Evolutionary conservation across 1,140 invertebrate genomes (phyloP), one percentile per base, ranked within the genome.

Genomic region (Cotesia glomerata): DNA sequence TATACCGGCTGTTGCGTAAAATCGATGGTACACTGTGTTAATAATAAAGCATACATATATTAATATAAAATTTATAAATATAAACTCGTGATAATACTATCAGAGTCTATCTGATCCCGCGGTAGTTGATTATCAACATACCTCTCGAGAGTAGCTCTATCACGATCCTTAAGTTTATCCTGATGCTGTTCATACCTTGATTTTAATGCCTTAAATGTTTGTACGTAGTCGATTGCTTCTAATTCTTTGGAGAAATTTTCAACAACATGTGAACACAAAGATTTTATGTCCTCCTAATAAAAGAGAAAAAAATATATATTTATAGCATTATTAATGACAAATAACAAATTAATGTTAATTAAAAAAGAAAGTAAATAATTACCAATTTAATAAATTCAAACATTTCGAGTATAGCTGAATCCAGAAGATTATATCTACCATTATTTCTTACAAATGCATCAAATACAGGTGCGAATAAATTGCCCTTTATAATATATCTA

Each of bases 371-470:
- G 8, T 72, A 72, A 51, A 64, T 32, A 64, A 13, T 88, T 84
- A 92, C 91, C 85, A 94, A 85, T 90, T 95, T 97, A 71, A 99
- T 98, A 88, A 98, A 99, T 88, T 99, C 98, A 90, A 99, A 99
- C 88, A 99, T 92, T 90, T 99, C 98, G 82, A 99, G 91, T 83
- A 99, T 97, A 71, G 98, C 98, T 13, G 98, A 99, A 87, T 99
- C 98, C 69, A 99, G 88, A 66, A 99, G 91, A 89, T 99, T 99
- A 86, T 99, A 99, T 82, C 96, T 92, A 75, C 96, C 95, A 85
- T 98, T 98, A 88, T 99, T 99, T 78, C 93, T 91, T 81, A 96
- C 92, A 84, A 99, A 98, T 72, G 97, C 95, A 85, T 99, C 96
- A 75, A 99, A 94, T 72, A 99, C 95, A 58, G 97, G 97, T 73